phyloP scores from a whole-genome alignment of 2,113 vertebrate species.

The Siphamia tubifer region DNA sequence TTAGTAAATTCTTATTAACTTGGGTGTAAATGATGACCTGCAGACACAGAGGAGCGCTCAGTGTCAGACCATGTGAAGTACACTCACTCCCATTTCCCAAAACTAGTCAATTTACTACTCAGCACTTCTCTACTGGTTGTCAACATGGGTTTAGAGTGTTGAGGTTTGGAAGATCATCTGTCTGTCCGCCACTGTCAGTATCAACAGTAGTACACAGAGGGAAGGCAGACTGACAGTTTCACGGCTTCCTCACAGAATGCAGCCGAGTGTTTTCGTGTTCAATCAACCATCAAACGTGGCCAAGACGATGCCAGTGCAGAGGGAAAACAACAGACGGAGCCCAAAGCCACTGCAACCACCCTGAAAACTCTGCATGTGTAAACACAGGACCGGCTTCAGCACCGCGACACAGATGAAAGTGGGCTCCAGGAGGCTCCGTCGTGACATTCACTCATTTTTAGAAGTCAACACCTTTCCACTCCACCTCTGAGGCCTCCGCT shows the following conservation, averaged over 20 bases:
- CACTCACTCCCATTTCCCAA: constrained; percentile 18
- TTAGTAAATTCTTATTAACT: constrained; percentile 42
- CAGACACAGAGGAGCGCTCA: neutral
- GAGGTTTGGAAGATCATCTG: constrained; percentile 55
- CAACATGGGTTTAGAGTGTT: constrained; percentile 40
- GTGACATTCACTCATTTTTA: constrained; percentile 26
- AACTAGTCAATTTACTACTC: constrained; percentile 33
- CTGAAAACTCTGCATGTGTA: constrained; percentile 18
- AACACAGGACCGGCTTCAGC: constrained; percentile 28
- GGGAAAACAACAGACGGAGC: constrained; percentile 64
- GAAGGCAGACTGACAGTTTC: constrained; percentile 58
- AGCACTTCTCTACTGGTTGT: constrained; percentile 44
- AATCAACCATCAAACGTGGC: constrained; percentile 80
- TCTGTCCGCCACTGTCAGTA: constrained; percentile 50
- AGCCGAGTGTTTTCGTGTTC: constrained; percentile 72
- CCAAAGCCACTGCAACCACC: constrained; percentile 54
- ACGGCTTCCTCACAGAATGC: constrained; percentile 64
- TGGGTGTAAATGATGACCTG: constrained; percentile 29
- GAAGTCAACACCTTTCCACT: constrained; percentile 26
- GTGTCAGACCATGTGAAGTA: constrained; percentile 10
- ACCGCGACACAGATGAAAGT: constrained; percentile 20
- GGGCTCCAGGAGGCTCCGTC: neutral
- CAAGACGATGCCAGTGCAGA: constrained; percentile 49
- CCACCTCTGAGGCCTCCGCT: neutral
- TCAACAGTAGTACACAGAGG: neutral